phyloP scores from a whole-genome alignment of 1,140 invertebrate genomes.

The Drosophila murphyi region DNA sequence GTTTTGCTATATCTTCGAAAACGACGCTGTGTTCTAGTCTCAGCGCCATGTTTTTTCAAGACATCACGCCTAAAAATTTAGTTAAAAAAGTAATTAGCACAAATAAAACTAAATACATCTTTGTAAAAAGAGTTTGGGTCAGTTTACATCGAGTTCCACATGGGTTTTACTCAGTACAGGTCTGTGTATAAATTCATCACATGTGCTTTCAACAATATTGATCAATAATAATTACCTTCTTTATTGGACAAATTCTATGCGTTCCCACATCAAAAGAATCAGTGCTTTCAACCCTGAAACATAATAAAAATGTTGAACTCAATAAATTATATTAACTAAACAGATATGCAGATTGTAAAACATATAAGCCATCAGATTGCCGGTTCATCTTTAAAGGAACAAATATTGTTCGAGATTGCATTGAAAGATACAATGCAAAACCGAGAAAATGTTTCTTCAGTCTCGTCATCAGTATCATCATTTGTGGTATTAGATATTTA shows the following conservation, averaged over 20 bases:
- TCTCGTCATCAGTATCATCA: slow-evolving; percentile 80
- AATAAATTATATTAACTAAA: neutral
- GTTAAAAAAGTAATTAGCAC: neutral
- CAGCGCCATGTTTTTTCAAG: slow-evolving; percentile 19
- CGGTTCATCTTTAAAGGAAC: slow-evolving; percentile 74
- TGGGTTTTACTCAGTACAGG: slow-evolving; percentile 66
- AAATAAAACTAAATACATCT: neutral
- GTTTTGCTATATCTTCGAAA: neutral
- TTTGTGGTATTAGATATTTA: slow-evolving; percentile 47
- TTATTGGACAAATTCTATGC: slow-evolving; percentile 13
- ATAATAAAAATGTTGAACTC: neutral
- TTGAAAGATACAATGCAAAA: slow-evolving; percentile 65
- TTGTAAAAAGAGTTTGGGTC: slow-evolving; percentile 5
- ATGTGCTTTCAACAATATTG: neutral
- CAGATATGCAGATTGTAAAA: neutral
- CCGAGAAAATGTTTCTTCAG: slow-evolving; percentile 66
- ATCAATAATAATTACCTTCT: slow-evolving; percentile 22
- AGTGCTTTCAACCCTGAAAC: slow-evolving; percentile 36
- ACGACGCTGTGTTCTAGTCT: neutral
- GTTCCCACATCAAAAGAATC: neutral
- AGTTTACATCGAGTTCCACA: slow-evolving; percentile 63
- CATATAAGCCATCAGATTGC: slow-evolving; percentile 67
- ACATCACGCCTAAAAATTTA: slow-evolving; percentile 17
- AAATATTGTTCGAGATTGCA: slow-evolving; percentile 60
- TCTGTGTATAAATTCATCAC: slow-evolving; percentile 75